These are phyloP conservation scores for Thereva unica DNA, from an alignment of 2,888 invertebrate species.

Conservation along the genomic window DNA sequence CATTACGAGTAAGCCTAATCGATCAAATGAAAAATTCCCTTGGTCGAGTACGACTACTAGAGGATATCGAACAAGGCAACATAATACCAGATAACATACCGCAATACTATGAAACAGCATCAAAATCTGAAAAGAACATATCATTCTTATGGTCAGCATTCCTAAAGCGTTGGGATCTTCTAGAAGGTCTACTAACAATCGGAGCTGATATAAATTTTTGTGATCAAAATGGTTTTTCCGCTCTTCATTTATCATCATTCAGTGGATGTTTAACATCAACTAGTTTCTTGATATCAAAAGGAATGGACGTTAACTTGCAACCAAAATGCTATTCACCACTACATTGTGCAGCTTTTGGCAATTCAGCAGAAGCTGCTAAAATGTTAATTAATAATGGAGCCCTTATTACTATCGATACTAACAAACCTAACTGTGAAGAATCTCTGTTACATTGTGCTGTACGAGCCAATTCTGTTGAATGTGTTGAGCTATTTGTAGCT, in stretches of 20 bases:
- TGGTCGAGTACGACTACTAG: slow-evolving; percentile 69
- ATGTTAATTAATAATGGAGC: slow-evolving; percentile 75
- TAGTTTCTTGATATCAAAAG: slow-evolving; percentile 69
- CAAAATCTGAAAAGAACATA: slow-evolving; percentile 71
- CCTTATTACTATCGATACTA: slow-evolving; percentile 69
- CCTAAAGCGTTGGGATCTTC: slow-evolving; percentile 68
- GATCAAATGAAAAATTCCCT: slow-evolving; percentile 75
- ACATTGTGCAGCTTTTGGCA: slow-evolving; percentile 89
- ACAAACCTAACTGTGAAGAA: slow-evolving; percentile 71
- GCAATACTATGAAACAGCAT: slow-evolving; percentile 62
- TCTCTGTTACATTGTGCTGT: slow-evolving; percentile 84
- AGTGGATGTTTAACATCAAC: slow-evolving; percentile 76
- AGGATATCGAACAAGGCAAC: slow-evolving; percentile 73
- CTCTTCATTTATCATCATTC: slow-evolving; percentile 77
- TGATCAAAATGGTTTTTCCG: slow-evolving; percentile 74
- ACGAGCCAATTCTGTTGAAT: slow-evolving; percentile 79
- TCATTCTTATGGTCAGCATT: slow-evolving; percentile 77
- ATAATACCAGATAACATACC: slow-evolving; percentile 64
- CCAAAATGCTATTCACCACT: slow-evolving; percentile 78
- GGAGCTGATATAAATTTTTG: slow-evolving; percentile 73
- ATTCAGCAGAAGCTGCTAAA: slow-evolving; percentile 78
- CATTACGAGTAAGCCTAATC: slow-evolving; percentile 71
- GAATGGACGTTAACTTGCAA: slow-evolving; percentile 70
- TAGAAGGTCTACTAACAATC: slow-evolving; percentile 66
- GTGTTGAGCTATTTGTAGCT: slow-evolving; percentile 73